Conservation (phyloP, 2,113 vertebrate species). For the Potamarius usumacintae region DNA sequence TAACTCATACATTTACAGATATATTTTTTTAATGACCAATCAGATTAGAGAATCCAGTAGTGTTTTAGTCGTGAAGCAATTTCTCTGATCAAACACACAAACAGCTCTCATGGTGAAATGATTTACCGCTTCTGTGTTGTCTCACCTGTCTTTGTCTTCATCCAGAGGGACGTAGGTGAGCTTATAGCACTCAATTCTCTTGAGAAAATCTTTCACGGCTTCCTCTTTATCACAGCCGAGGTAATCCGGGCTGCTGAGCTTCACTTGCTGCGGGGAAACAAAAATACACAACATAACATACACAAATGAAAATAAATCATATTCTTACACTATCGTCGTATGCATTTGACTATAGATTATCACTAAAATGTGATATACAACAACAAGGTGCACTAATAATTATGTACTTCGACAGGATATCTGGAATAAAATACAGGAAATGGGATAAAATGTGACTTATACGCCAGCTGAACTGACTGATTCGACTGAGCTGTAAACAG, state of each 20-base stretch:
- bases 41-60: not conserved
- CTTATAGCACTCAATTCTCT: constrained; percentile 88
- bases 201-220: constrained; percentile 83
- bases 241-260: constrained; percentile 89
- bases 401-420: not conserved
- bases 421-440: not conserved
- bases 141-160: constrained; percentile 83
- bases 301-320: not conserved
- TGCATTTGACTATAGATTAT: not conserved
- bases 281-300: not conserved
- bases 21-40: not conserved
- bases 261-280: constrained; percentile 79
- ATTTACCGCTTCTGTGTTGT: not conserved
- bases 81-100: not conserved
- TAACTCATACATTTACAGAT: not conserved
- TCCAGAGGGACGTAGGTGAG: constrained; percentile 83
- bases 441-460: not conserved
- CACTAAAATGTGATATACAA: not conserved
- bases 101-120: not conserved
- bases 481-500: not conserved
- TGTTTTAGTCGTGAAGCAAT: not conserved
- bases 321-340: not conserved
- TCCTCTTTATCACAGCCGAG: constrained; percentile 80
- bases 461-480: not conserved
- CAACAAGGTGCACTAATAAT: not conserved